A percentile compares a stretch with the other conserved stretches of the same genome.
phyloP scores from a whole-genome alignment of 2,797 vertebrate genomes.

The Pangasius larnaudii region DNA sequence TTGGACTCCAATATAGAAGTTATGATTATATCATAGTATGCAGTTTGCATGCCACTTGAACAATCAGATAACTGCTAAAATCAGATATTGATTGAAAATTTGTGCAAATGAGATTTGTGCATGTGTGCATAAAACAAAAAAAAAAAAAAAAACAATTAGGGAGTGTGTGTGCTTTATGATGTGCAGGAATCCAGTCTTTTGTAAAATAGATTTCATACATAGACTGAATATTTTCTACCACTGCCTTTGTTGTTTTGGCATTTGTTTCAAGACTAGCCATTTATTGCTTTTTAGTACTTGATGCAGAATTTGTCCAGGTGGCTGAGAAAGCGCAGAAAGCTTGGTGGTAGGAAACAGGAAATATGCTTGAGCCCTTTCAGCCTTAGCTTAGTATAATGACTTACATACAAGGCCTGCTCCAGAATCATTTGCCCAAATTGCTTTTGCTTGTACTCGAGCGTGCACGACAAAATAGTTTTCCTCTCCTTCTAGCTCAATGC shows the following conservation, averaged over 20 bases:
- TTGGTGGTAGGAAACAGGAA: slow-evolving; percentile 33
- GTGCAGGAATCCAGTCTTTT: neutral
- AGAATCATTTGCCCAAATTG: slow-evolving; percentile 37
- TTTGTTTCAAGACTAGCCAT: neutral
- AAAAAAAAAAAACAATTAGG: too few relatives aligned
- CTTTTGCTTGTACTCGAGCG: slow-evolving; percentile 17
- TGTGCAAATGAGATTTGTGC: neutral
- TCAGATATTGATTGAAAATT: neutral
- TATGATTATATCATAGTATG: neutral
- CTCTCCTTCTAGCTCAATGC: slow-evolving; percentile 7
- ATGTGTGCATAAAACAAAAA: neutral
- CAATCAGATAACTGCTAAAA: neutral
- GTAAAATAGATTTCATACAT: neutral
- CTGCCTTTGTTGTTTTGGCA: neutral
- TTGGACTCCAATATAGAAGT: neutral
- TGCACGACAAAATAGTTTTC: slow-evolving; percentile 28
- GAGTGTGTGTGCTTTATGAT: neutral
- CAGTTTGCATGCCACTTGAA: neutral
- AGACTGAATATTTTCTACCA: slow-evolving; percentile 11
- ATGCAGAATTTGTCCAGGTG: slow-evolving; percentile 31
- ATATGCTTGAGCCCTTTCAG: slow-evolving; percentile 35
- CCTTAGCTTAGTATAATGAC: slow-evolving; percentile 13
- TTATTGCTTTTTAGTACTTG: neutral
- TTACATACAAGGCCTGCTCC: slow-evolving; percentile 13
- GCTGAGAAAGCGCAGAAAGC: slow-evolving; percentile 3